phyloP scores from a whole-genome alignment of 2,888 invertebrate species.

The Tenthredo distinguenda region DNA sequence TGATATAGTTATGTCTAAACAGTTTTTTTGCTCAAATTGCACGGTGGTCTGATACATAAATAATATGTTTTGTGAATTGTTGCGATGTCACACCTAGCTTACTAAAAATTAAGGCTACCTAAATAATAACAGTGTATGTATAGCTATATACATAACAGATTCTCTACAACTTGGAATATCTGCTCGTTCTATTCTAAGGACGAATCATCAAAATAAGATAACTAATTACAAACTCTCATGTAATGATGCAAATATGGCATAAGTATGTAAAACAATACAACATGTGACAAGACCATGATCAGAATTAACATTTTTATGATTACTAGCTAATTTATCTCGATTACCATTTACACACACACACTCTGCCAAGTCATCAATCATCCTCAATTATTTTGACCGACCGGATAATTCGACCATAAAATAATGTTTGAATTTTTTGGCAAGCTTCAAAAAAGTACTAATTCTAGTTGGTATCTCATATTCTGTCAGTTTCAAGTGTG shows the following conservation, averaged over 20 bases:
- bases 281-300: conserved; percentile 20
- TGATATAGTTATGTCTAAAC: conserved; percentile 29
- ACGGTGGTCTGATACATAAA: conserved; percentile 27
- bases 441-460: background rate
- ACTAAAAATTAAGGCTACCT: background rate
- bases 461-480: background rate
- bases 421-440: background rate
- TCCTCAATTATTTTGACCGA: background rate
- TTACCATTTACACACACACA: conserved; percentile 3
- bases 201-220: conserved; percentile 3
- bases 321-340: background rate
- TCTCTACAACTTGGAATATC: conserved; percentile 6
- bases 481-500: background rate
- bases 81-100: background rate
- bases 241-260: conserved; percentile 17
- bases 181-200: conserved; percentile 1
- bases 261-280: background rate
- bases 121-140: conserved; percentile 18
- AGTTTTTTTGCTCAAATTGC: conserved; percentile 26
- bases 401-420: background rate
- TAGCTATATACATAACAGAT: conserved; percentile 29
- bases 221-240: background rate
- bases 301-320: conserved; percentile 9
- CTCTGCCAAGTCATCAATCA: background rate
- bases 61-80: background rate